Base-by-base conservation (phyloP, 2,888 invertebrate species). In the Chymomyza caudatula region DNA sequence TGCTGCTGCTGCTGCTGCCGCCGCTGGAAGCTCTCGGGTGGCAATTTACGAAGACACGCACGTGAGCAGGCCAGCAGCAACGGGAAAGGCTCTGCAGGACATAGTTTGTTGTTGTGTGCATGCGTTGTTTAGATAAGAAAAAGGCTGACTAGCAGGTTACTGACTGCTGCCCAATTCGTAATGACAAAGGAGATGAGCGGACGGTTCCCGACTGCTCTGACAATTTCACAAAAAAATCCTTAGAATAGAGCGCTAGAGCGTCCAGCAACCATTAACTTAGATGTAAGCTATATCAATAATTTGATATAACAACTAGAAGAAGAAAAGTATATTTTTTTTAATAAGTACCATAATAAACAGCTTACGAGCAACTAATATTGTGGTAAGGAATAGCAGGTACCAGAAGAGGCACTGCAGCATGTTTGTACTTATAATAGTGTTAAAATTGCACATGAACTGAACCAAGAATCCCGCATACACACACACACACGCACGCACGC, bases 381-480 rank as follows among this genome's bases (percentile, higher is more conserved):
- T n/a, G n/a, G n/a, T n/a, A n/a, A n/a, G n/a, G n/a, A n/a, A n/a
- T n/a, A n/a, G n/a, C n/a, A n/a, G n/a, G n/a, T n/a, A n/a, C 37
- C 5, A 37, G 17, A 4, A 17, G 44, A 15, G n/a, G 15, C 44
- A 5, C 44, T n/a, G 44, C 44, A 47, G 15, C 2, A n/a, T 17
- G 44, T 13, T 47, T 15, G 44, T 47, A 8, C n/a, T 17, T 17
- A 13, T 47, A 17, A 4, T 4, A 13, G 44, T 15, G 44, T 15
- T 17, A 6, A 3, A 47, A 17, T 47, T 47, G 44, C 44, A 47
- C n/a, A 47, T 47, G 44, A 47, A 47, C n/a, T 5, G n/a, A 47
- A 47, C 13, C 15, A 15, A 63, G 62, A 63, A 66, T 58, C 71
- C 64, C 60, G 63, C 75, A 23, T 60, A 55, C 53, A 52, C 51